Evolutionary conservation across 2,113 vertebrate species (phyloP), one percentile per base, ranked within the genome.

Genomic region (Enhydra lutris): DNA sequence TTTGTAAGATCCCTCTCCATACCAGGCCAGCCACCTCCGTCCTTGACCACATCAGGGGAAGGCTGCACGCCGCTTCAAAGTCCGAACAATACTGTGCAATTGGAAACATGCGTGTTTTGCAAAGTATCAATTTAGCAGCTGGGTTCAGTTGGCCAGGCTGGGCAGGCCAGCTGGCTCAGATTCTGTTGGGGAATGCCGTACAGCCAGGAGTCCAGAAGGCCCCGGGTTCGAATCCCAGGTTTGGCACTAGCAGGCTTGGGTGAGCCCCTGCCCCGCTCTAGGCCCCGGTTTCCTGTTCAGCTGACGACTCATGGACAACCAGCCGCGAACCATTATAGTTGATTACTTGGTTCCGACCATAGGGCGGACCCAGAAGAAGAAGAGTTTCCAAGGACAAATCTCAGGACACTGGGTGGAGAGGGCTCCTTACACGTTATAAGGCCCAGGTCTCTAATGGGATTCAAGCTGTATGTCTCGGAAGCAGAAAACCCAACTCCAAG

Each of bases 41-140:
- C 95, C 97, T 95, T 92, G 92, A 97, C 99, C 99, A 99, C 99
- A 99, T 99, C 98, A 99, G 98, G 98, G 96, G 94, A 92, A 95
- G 98, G 94, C 69, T 81, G 92, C 97, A 12, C 24, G 0, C 1
- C 4, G 91, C 98, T 98, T 98, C 97, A 97, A 98, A 98, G 97
- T 84, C 97, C 73, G 95, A 97, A 89, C 94, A 11, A 97, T 67
- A 84, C 96, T 95, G 89, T 96, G 97, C 97, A 97, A 85, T 97
- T 98, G 98, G 97, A 98, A 98, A 96, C 98, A 97, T 92, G 94
- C 98, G 93, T 69, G 55, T 97, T 98, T 98, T 96, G 92, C 97
- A 95, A 98, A 97, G 97, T 97, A 97, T 97, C 98, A 97, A 97
- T 98, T 98, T 97, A 98, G 98, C 92, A 96, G 97, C 76, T 57